Evolutionary conservation across 2,888 invertebrate genomes (phyloP), one percentile per base, ranked within the genome.

Genomic region (Noctuana brunneofusca): DNA sequence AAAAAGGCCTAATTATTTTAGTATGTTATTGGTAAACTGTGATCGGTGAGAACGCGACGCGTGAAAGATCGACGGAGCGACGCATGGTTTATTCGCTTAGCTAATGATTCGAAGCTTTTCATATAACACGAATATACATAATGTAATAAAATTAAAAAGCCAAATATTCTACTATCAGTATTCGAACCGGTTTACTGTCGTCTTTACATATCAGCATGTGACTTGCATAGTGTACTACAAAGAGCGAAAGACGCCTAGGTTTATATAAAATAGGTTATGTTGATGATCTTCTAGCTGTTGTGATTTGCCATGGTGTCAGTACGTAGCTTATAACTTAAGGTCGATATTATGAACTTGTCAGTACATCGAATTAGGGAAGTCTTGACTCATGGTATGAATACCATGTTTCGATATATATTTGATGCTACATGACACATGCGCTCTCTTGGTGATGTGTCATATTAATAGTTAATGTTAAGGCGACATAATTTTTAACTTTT

Each of bases 1-100:
- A 87, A 85, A 85, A 90, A 84, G 90, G 90, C 90, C 90, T 91
- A 91, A 91, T 88, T 90, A 89, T 87, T 86, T 85, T 88, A 91
- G 84, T 84, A 77, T 88, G 86, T 86, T 87, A 86, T 83, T 84
- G 75, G 79, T 86, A 86, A 83, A 80, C 86, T 89, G 87, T 88
- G 87, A 87, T 88, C 79, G 82, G 78, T 79, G 79, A 76, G 79
- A 79, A 74, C 70, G 75, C 72, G 70, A 70, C 74, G 78, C 70
- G 74, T 74, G 76, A 73, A 69, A 66, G 70, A 66, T 69, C 65
- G 66, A 68, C 63, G 64, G 67, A 53, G 57, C 48, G 68, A 72
- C 71, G 68, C 68, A 75, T 74, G 69, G 75, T 73, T 71, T 71
- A 73, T 69, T 79, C 75, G 79, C 80, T 83, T 79, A 16, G 75